These are phyloP conservation scores for Acanthaster planci DNA, from an alignment of 35 echinoderm and acorn worm genomes.

Conservation along the genomic window DNA sequence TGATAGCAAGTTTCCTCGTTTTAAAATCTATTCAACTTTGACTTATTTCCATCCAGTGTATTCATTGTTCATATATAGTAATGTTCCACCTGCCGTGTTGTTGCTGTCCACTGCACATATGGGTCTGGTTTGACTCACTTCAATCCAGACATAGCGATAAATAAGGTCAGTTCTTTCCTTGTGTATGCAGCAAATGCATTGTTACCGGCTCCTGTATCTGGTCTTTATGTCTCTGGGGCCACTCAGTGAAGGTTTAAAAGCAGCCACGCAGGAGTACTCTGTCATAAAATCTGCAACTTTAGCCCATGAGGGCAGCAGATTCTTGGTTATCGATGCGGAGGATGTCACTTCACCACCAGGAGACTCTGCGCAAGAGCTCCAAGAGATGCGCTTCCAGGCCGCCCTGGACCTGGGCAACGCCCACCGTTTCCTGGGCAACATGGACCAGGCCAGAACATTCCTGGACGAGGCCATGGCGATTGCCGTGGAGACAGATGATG, in stretches of 20 bases:
- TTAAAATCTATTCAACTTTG: too few relatives aligned
- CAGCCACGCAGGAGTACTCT: constrained; percentile 11
- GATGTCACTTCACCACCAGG: background rate
- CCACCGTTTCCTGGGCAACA: constrained; percentile 46
- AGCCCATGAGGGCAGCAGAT: too few relatives aligned
- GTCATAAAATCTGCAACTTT: background rate
- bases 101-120: too few relatives aligned
- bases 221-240: constrained; percentile 31
- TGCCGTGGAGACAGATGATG: background rate
- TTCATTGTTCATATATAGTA: too few relatives aligned
- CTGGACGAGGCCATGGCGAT: background rate
- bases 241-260: constrained; percentile 14
- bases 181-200: background rate
- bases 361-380: background rate
- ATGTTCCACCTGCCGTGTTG: too few relatives aligned
- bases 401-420: constrained; percentile 38
- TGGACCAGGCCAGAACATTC: background rate
- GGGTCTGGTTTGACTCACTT: too few relatives aligned
- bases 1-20: too few relatives aligned
- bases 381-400: constrained; percentile 28
- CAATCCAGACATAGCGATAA: too few relatives aligned
- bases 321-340: background rate
- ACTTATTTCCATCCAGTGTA: too few relatives aligned
- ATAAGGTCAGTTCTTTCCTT: background rate
- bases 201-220: background rate